These are phyloP conservation scores for Egretta garzetta DNA, from an alignment of 2,113 vertebrate genomes.

Conservation along the genomic window DNA sequence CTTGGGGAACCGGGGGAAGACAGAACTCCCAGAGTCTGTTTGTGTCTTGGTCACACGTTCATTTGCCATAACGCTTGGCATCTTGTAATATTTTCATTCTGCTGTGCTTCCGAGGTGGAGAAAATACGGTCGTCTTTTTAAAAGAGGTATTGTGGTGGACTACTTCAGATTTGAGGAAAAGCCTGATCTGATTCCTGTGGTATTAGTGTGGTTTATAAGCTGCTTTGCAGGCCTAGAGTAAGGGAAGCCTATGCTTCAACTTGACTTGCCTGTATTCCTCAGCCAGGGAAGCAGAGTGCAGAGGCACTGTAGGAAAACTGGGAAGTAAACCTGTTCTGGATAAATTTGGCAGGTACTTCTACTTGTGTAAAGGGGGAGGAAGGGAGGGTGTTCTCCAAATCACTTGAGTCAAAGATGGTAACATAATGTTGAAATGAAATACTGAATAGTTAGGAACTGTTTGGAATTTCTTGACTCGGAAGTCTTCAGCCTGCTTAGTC, in stretches of 20 bases:
- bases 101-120: neutral
- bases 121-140: neutral
- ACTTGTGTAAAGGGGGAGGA: neutral
- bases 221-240: neutral
- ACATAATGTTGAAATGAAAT: neutral
- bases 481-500: neutral
- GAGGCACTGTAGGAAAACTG: neutral
- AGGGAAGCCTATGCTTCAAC: neutral
- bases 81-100: neutral
- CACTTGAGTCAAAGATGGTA: neutral
- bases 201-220: neutral
- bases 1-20: neutral
- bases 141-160: neutral
- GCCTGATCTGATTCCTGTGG: neutral
- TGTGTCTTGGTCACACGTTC: neutral
- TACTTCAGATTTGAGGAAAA: neutral
- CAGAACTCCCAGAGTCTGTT: neutral
- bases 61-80: neutral
- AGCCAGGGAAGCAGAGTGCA: no score
- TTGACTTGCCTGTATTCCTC: neutral
- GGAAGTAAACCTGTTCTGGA: neutral
- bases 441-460: neutral
- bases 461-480: neutral
- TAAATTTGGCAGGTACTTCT: neutral
- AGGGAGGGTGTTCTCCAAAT: neutral